Base-by-base conservation (phyloP, 2,888 invertebrate species). In the Agrenia bidenticulata region DNA sequence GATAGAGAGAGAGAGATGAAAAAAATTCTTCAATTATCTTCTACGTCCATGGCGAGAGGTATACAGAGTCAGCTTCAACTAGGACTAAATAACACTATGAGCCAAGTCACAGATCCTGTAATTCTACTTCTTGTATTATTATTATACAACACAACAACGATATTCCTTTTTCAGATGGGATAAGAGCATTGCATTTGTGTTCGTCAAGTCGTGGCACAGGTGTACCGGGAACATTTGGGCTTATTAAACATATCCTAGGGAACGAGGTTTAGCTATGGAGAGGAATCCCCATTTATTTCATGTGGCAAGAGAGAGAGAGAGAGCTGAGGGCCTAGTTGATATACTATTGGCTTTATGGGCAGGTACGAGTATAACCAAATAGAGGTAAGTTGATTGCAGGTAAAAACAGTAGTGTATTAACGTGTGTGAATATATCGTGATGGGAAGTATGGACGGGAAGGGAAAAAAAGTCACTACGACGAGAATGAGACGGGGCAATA, bases 31-130 rank as follows among this genome's bases (percentile, higher is more conserved):
- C 32, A 32, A 32, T 32, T 32, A 32, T 32, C 32, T 32, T 4
- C 32, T 11, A 32, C n/a, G 32, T 32, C 11, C 32, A 32, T 11
- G n/a, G 32, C 32, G 5, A 15, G 9, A 9, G 45, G 5, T 45
- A 45, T 19, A 19, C 5, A 15, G n/a, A 45, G 5, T 45, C 15
- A 15, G 15, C 15, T 45, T 17, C 45, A 17, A 15, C 45, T 45
- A 5, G n/a, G 15, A 45, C n/a, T n/a, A 45, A 45, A 15, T 45
- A 45, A 45, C 5, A 45, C 5, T 45, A 19, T 45, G 15, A 17
- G 45, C 45, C 45, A 45, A 45, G 45, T 45, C 45, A 45, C 45
- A 45, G 45, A 45, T 45, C 45, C 45, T 45, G 45, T 45, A 45
- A 45, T 45, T 45, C n/a, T 45, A 45, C 45, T 45, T 17, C 45